phyloP scores from a whole-genome alignment of 2,888 invertebrate species.

The Oligia strigilis region DNA sequence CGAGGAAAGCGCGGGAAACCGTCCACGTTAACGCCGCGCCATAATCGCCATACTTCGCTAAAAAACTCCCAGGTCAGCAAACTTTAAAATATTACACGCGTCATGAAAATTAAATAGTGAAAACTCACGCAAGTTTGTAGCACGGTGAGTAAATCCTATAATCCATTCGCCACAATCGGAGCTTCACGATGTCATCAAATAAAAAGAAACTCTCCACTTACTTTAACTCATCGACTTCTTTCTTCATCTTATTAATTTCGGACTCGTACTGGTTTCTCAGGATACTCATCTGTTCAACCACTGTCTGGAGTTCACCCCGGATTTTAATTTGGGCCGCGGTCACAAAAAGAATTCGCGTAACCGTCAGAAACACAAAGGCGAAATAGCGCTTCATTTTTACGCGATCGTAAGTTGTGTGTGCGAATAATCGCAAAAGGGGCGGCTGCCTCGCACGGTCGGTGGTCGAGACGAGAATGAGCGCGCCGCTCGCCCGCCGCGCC shows the following conservation, averaged over 20 bases:
- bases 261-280: slow-evolving; percentile 76
- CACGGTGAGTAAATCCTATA: slow-evolving; percentile 19
- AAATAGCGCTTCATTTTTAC: slow-evolving; percentile 79
- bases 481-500: slow-evolving; percentile 64
- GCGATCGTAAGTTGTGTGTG: slow-evolving; percentile 58
- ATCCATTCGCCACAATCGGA: slow-evolving; percentile 47
- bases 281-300: slow-evolving; percentile 78
- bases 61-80: slow-evolving; percentile 12
- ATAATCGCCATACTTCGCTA: slow-evolving; percentile 3
- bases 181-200: slow-evolving; percentile 38
- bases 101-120: slow-evolving; percentile 11
- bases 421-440: slow-evolving; percentile 59
- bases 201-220: slow-evolving; percentile 73
- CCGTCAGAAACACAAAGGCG: slow-evolving; percentile 71
- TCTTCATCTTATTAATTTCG: slow-evolving; percentile 77
- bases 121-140: slow-evolving; percentile 17
- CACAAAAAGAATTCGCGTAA: slow-evolving; percentile 72
- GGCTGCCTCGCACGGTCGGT: slow-evolving; percentile 68
- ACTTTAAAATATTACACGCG: slow-evolving; percentile 4
- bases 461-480: slow-evolving; percentile 74
- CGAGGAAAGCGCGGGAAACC: slow-evolving; percentile 24
- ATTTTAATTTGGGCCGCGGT: slow-evolving; percentile 72
- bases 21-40: neutral
- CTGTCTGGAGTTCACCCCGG: slow-evolving; percentile 72
- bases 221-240: slow-evolving; percentile 82